phyloP scores from a whole-genome alignment of 2,113 vertebrate species.

The Sinocyclocheilus rhinocerous region DNA sequence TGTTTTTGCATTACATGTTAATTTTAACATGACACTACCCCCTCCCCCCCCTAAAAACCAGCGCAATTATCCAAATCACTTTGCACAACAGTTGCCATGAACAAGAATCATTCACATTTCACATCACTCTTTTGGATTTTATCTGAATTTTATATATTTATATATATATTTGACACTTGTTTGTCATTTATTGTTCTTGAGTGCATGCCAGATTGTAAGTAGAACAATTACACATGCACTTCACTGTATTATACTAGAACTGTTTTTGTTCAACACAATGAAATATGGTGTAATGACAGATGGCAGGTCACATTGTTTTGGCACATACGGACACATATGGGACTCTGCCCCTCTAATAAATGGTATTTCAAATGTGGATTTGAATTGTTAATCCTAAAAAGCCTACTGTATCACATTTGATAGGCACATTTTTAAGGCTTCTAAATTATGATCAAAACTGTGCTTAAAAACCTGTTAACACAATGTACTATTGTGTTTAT shows the following conservation, averaged over 20 bases:
- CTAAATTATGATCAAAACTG: too few species aligned
- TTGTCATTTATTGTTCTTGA: not conserved
- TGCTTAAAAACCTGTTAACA: too few species aligned
- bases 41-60: not conserved
- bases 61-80: not conserved
- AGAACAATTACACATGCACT: not conserved
- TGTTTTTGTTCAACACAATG: not conserved
- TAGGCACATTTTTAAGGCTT: too few species aligned
- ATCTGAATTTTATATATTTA: not conserved
- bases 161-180: not conserved
- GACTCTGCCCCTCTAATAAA: not conserved
- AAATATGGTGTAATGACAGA: not conserved
- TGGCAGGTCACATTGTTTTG: not conserved
- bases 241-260: not conserved
- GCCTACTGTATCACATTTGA: too few species aligned
- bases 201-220: not conserved
- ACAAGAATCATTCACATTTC: not conserved
- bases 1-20: too few species aligned
- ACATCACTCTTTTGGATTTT: not conserved
- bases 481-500: too few species aligned
- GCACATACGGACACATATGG: not conserved
- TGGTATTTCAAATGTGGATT: not conserved
- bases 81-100: not conserved
- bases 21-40: too few species aligned
- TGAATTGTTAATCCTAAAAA: not conserved